Evolutionary conservation across 2,888 invertebrate genomes (phyloP).

Genomic region (Cabera pusaria): DNA sequence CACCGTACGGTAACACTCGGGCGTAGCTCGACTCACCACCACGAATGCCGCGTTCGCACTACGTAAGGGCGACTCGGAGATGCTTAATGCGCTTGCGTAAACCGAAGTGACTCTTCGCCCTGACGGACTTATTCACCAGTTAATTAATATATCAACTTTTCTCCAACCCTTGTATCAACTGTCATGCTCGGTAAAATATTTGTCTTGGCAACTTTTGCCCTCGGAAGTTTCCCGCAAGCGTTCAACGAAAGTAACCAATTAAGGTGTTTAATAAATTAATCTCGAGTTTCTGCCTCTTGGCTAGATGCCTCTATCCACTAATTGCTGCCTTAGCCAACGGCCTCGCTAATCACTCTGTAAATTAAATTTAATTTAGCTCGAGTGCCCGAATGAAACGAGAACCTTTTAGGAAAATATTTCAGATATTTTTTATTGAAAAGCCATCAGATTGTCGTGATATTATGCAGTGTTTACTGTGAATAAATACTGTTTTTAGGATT

Average conservation of each 20-base stretch:
- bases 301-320: constrained; percentile 44
- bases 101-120: constrained; percentile 74
- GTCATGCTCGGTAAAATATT: constrained; percentile 75
- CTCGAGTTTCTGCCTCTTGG: constrained; percentile 40
- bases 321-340: constrained; percentile 42
- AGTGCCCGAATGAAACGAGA: constrained; percentile 15
- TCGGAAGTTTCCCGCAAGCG: constrained; percentile 31
- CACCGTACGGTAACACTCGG: constrained; percentile 45
- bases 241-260: constrained; percentile 39
- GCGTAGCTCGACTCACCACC: constrained; percentile 8
- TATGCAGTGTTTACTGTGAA: too few species aligned
- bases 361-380: constrained; percentile 36
- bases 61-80: constrained; percentile 67
- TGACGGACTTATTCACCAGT: constrained; percentile 77
- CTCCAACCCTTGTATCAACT: constrained; percentile 68
- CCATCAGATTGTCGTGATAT: too few species aligned
- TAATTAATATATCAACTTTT: constrained; percentile 83
- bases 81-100: constrained; percentile 71
- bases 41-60: constrained; percentile 62
- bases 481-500: too few species aligned
- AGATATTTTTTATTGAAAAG: too few species aligned
- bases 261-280: constrained; percentile 50
- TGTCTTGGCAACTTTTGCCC: constrained; percentile 40
- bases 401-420: constrained; percentile 4
- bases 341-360: constrained; percentile 44